These are phyloP conservation scores for Blennius ocellaris DNA, from an alignment of 2,113 vertebrate genomes.

Conservation along the genomic window DNA sequence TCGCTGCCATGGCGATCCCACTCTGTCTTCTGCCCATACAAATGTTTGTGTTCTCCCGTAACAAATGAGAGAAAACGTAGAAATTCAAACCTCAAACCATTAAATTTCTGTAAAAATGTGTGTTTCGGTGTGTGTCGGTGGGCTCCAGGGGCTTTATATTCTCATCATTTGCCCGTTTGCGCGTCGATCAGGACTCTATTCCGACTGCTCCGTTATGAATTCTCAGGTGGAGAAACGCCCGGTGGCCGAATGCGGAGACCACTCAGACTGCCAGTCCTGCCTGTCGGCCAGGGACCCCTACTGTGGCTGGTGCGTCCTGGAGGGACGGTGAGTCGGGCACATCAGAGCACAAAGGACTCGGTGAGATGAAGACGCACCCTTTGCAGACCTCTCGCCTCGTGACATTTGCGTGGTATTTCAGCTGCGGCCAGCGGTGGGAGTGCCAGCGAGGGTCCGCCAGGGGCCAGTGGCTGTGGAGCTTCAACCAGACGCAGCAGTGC, in stretches of 20 bases:
- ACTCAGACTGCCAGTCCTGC: conserved; percentile 90
- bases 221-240: conserved; percentile 90
- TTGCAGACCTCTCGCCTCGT: neutral
- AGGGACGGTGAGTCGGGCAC: conserved; percentile 87
- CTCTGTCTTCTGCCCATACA: no score
- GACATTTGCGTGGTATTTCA: conserved; percentile 54
- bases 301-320: conserved; percentile 97
- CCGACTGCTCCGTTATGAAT: neutral
- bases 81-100: no score
- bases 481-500: conserved; percentile 87
- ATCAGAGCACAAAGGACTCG: neutral
- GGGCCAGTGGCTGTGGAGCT: conserved; percentile 95
- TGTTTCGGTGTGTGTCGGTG: no score
- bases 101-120: no score
- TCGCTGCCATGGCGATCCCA: no score
- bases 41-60: no score
- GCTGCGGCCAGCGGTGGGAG: conserved; percentile 89
- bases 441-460: conserved; percentile 84
- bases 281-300: conserved; percentile 90
- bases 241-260: conserved; percentile 90
- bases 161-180: no score
- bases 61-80: no score
- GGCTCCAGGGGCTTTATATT: no score
- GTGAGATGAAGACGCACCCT: neutral
- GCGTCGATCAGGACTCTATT: neutral